Base-by-base conservation (phyloP, 2,888 invertebrate species). In the Drosophila mettleri region DNA sequence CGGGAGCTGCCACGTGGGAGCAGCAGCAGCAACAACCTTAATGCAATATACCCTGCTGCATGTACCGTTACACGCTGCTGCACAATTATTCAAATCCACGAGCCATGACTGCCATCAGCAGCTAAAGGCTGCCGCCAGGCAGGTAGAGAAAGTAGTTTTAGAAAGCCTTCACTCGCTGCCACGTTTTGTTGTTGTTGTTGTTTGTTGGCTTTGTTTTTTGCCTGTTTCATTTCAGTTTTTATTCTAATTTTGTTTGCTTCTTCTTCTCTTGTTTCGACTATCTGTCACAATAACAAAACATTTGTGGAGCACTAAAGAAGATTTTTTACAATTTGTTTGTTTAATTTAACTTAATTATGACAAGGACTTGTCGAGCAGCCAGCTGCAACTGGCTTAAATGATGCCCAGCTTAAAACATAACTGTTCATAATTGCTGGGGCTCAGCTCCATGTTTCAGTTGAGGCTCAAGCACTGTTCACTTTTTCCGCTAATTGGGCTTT, bases 51-150 rank as follows among this genome's bases (percentile, higher is more conserved):
- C 69, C 60, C 70, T 43, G 57, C 53, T 67, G 65, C 60, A 72
- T 82, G 69, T 62, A 67, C 57, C 79, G 83, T 80, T 79, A 74
- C 86, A 83, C 77, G 61, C 86, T 80, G 85, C 67, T 86, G 88
- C 80, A 88, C 85, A 86, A 88, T 86, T 86, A 86, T 88, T 86
- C 86, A 86, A 88, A 86, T 88, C 70, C 78, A 86, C 77, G 69
- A 74, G 70, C 80, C 83, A 79, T 85, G 88, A 78, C 86, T 80
- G 78, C 69, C 55, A 63, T 36, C 68, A 55, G 55, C 49, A 53
- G 54, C 51, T 27, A 46, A 16, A 45, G 38, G 36, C 14, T 20
- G 39, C 34, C 20, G 24, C 34, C 49, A 34, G 34, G 49, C 49
- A 34, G 34, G 33, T 18, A 7, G 36, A n/a, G 33, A 33, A 53